Base-by-base conservation (phyloP, 2,797 vertebrate species). In the Glossophaga mutica region DNA sequence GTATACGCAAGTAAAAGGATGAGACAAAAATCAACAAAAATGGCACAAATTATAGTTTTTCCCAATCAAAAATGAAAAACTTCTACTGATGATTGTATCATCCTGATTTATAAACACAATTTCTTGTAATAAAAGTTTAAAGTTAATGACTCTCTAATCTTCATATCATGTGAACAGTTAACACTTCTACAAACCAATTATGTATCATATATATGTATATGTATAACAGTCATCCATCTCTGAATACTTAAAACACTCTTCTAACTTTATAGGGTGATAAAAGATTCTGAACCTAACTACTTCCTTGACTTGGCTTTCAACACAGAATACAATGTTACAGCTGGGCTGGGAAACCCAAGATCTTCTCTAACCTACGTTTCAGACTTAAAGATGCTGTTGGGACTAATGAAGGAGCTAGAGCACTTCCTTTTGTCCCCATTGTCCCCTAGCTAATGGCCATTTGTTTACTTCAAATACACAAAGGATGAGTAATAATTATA, bases 1-100 rank as follows among this genome's bases (percentile, higher is more conserved):
- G 46, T 79, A 92, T 34, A 84, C 10, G 22, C 79, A 95, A 95
- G 83, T 74, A 77, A 96, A 87, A 95, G 67, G 52, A 70, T 76
- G 67, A 85, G 52, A 86, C 50, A 88, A 90, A 95, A 94, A 85
- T 65, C 44, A 94, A 85, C 44, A 95, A 77, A 95, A 94, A 89
- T 73, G 55, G 68, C 7, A 88, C 14, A 68, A 34, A 86, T 74
- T 50, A 62, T 32, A 74, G 24, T 65, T 87, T 94, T 88, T 95
- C 67, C 55, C 42, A 92, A 68, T 79, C 48, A 94, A 88, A 95
- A 94, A 48, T 57, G 57, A 82, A 94, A 95, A 96, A 74, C 19
- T 52, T 62, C 22, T 65, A 77, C 24, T 39, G 68, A 52, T 82
- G 52, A 70, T 57, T 44, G 11, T 18, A 94, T 65, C 19, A 59